Conservation (phyloP, 2,797 vertebrate genomes). For the Amphiprion clarkii region DNA sequence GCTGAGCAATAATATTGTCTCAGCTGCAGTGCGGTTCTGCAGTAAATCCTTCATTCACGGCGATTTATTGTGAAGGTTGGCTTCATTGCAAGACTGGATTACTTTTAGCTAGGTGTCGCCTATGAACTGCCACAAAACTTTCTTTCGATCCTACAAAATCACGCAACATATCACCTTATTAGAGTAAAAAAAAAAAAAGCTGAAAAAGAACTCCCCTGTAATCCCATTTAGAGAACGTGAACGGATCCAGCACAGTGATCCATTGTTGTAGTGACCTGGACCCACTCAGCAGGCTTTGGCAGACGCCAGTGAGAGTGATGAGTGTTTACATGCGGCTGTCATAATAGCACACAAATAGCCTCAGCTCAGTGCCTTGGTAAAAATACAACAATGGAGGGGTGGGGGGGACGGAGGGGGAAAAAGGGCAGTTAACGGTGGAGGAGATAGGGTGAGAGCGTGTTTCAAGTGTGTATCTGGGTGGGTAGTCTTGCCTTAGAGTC, state of each 20-base stretch:
- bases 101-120: background rate
- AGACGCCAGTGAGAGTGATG: constrained; percentile 63
- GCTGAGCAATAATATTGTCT: too few species aligned
- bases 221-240: constrained; percentile 7
- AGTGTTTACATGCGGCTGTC: constrained; percentile 82
- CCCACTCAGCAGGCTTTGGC: constrained; percentile 58
- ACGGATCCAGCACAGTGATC: constrained; percentile 12
- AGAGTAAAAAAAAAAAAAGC: background rate
- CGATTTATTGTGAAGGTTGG: too few species aligned
- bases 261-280: constrained; percentile 51
- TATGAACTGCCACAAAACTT: background rate
- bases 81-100: background rate
- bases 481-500: constrained; percentile 55
- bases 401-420: constrained; percentile 27
- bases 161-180: background rate
- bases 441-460: constrained; percentile 58
- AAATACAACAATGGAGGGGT: constrained; percentile 73
- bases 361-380: constrained; percentile 52
- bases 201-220: background rate
- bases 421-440: constrained; percentile 57
- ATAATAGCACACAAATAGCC: constrained; percentile 81
- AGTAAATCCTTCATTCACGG: too few species aligned
- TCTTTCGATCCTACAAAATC: background rate
- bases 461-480: constrained; percentile 49
- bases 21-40: too few species aligned